phyloP scores from a whole-genome alignment of 1,140 invertebrate species.

The Platyura marginata region DNA sequence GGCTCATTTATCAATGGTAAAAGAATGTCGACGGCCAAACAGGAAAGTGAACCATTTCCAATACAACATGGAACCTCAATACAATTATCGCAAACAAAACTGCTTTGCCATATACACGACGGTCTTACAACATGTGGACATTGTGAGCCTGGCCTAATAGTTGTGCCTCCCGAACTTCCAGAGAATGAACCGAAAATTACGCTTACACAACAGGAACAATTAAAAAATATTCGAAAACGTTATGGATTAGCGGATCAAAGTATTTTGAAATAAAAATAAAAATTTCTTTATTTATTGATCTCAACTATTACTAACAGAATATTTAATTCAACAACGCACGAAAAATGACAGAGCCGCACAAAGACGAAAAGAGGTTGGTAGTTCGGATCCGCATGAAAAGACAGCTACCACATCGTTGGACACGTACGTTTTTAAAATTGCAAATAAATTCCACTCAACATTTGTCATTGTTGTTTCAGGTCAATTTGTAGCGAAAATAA shows the following conservation, averaged over 20 bases:
- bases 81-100: constrained; percentile 45
- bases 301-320: constrained; percentile 4
- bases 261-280: constrained; percentile 24
- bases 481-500: constrained; percentile 61
- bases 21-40: constrained; percentile 49
- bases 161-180: constrained; percentile 11
- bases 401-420: constrained; percentile 53
- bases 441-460: no score
- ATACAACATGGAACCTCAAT: constrained; percentile 58
- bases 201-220: constrained; percentile 39
- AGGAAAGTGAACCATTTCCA: constrained; percentile 38
- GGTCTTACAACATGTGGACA: constrained; percentile 70
- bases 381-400: constrained; percentile 63
- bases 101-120: constrained; percentile 73
- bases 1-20: constrained; percentile 68
- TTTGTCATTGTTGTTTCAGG: constrained; percentile 27
- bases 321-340: constrained; percentile 5
- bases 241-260: constrained; percentile 50
- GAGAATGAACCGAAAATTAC: constrained; percentile 3
- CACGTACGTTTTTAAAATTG: constrained; percentile 1
- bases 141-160: constrained; percentile 72
- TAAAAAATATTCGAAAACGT: constrained; percentile 62
- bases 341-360: constrained; percentile 63
- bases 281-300: no score
- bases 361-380: constrained; percentile 56